Evolutionary conservation across 2,888 invertebrate genomes (phyloP), one percentile per base, ranked within the genome.

Genomic region (Callinectes sapidus): DNA sequence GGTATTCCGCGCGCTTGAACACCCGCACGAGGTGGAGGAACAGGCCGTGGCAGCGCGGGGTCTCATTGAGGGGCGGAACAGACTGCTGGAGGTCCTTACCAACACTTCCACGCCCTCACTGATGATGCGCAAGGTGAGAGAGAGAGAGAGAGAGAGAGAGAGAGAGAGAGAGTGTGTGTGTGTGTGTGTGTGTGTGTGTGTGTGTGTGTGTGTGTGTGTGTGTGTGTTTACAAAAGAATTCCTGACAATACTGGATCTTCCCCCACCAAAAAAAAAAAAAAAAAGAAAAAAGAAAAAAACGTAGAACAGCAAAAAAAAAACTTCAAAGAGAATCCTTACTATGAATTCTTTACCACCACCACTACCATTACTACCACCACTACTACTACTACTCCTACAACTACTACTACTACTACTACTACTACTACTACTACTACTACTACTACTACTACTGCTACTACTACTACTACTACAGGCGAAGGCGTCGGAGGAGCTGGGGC

Each of bases 1-100:
- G 85, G 90, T 81, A 10, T 90, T 90, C 28, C 90, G 66, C 14
- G 48, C 85, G 16, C 61, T 90, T n/a, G 90, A 90, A 23, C 90
- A 90, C 28, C 90, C 90, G 13, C 54, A 35, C n/a, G 90, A 85
- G 48, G 85, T 90, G 2, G 14, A 13, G 39, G 14, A 32, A 13
- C 81, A 90, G 13, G n/a, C 14, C 23, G 23, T 28, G 14, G 81
- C 16, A 13, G 32, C 81, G 28, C 81, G 81, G 8, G 32, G 14
- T 35, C 81, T 81, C 16, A 16, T 81, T 16, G 35, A 81, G 32
- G 35, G 14, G 2, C 14, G 81, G 1, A 10, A 81, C 32, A 18
- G 32, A 32, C 16, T 81, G 2, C 16, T 81, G 13, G 23, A 18
- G 10, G 71, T n/a, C 1, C 23, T 71, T 0, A 14, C 81, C 32